These are phyloP conservation scores for Danio jaintianensis DNA, from an alignment of 2,797 vertebrate species.

Conservation along the genomic window DNA sequence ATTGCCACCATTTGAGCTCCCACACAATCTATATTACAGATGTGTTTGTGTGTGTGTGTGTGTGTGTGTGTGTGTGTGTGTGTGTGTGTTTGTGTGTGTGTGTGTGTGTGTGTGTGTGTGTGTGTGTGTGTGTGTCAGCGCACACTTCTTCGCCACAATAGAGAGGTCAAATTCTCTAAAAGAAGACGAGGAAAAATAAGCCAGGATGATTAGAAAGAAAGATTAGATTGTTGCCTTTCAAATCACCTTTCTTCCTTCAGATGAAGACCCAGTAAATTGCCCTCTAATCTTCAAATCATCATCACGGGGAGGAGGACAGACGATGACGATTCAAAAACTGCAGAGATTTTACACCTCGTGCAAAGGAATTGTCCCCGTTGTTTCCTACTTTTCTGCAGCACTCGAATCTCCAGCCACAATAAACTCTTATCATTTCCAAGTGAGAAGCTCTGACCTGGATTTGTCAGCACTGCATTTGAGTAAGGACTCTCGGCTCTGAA, in stretches of 20 bases:
- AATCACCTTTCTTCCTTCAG: slow-evolving; percentile 38
- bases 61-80: slow-evolving; percentile 47
- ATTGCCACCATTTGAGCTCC: slow-evolving; percentile 64
- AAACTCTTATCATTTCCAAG: slow-evolving; percentile 50
- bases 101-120: slow-evolving; percentile 47
- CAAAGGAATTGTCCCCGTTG: slow-evolving; percentile 7
- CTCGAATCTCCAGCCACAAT: slow-evolving; percentile 47
- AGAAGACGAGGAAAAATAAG: slow-evolving; percentile 25
- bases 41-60: slow-evolving; percentile 48
- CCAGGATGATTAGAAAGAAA: slow-evolving; percentile 34
- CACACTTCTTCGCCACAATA: slow-evolving; percentile 22
- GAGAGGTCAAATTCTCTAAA: slow-evolving; percentile 28
- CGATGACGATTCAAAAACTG: slow-evolving; percentile 21
- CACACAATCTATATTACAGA: slow-evolving; percentile 59
- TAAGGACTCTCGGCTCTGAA: slow-evolving; percentile 43
- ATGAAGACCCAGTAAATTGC: slow-evolving; percentile 30
- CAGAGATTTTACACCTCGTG: slow-evolving; percentile 7
- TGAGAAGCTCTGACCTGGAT: slow-evolving; percentile 49
- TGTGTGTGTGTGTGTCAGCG: slow-evolving; percentile 39
- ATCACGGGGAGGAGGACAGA: slow-evolving; percentile 24
- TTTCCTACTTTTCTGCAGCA: slow-evolving; percentile 27
- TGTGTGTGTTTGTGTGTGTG: slow-evolving; percentile 48
- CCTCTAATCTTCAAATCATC: slow-evolving; percentile 51
- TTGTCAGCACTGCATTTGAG: slow-evolving; percentile 47
- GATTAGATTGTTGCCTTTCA: slow-evolving; percentile 43